These are phyloP conservation scores for Denticeps clupeoides DNA, from an alignment of 2,797 vertebrate genomes.

Conservation along the genomic window DNA sequence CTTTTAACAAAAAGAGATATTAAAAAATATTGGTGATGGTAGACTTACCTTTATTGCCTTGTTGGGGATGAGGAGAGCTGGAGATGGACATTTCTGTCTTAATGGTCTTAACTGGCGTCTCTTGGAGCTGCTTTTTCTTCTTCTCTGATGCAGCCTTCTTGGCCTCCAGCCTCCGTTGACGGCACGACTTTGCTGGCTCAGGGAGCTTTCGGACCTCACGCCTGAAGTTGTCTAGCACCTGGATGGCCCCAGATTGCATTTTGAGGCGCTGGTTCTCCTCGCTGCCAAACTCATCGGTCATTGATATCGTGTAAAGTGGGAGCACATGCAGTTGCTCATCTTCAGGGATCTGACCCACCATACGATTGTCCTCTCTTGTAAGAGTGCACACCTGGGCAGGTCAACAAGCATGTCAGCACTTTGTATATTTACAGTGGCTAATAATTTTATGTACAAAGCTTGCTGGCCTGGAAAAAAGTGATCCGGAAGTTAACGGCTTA, in stretches of 20 bases:
- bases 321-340: slow-evolving; percentile 96
- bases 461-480: not conserved
- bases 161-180: slow-evolving; percentile 86
- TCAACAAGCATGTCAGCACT: not conserved
- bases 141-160: slow-evolving; percentile 85
- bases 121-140: slow-evolving; percentile 73
- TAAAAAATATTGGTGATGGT: too few species aligned
- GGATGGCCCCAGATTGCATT: slow-evolving; percentile 80
- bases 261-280: slow-evolving; percentile 83
- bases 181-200: slow-evolving; percentile 90
- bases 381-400: slow-evolving; percentile 83
- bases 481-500: slow-evolving; percentile 35
- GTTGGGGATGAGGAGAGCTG: slow-evolving; percentile 42
- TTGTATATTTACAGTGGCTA: too few species aligned
- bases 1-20: not conserved
- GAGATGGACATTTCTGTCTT: slow-evolving; percentile 44
- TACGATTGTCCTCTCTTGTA: slow-evolving; percentile 94
- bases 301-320: slow-evolving; percentile 84
- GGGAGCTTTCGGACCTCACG: slow-evolving; percentile 87
- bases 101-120: slow-evolving; percentile 75
- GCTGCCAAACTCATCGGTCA: slow-evolving; percentile 82
- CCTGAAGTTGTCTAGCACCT: slow-evolving; percentile 83
- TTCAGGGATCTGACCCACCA: slow-evolving; percentile 72
- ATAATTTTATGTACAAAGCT: too few species aligned
- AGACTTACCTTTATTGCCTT: slow-evolving; percentile 58